Evolutionary conservation across 30 jellyfish, hydroid and myxozoan species (phyloP), one percentile per base, ranked within the genome.

Genomic region (Chrysaora quinquecirrha): DNA sequence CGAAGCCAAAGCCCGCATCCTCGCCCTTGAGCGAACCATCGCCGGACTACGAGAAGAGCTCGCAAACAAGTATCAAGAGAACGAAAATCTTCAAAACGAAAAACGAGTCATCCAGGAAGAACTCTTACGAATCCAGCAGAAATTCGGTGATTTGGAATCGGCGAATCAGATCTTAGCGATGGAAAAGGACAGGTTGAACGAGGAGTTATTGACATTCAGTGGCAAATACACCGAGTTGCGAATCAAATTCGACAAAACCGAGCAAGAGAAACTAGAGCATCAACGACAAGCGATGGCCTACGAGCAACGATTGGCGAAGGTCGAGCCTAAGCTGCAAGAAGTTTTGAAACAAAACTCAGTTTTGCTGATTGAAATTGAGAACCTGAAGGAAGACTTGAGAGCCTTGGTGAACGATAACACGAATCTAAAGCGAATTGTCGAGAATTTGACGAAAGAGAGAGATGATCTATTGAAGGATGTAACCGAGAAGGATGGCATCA

Each of bases 271-370:
- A 33, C 76, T 94, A 30, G 97, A 88, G 64, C 78, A 79, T 73
- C 99, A 94, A 60, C 80, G 99, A 25, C 96, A 80, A 48, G 97
- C 99, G 54, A 89, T 94, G 95, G 96, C 95, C 48, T 94, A 82
- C 76, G 99, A 94, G 48, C 99, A 94, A 48, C 83, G 99, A 25
- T 83, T 94, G 34, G 97, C 97, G 3, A 94, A 88, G 48, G 73
- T 94, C 7, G 99, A 94, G 84, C 99, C 99, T n/a, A 96, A 87
- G 71, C 80, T 87, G 48, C 95, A 94, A 77, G 94, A 89, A 27
- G 85, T 83, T 70, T 72, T 94, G 80, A 76, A 89, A 66, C 97
- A 88, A 76, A 94, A 94, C 87, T 78, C 96, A 12, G 97, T 58
- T n/a, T 84, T 94, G 0, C 80, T 87, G 48, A 66, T 94, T 50